A percentile compares a stretch with the other conserved stretches of the same genome.
phyloP scores from a whole-genome alignment of 2,888 invertebrate genomes.

The Pyrocoelia pectoralis region DNA sequence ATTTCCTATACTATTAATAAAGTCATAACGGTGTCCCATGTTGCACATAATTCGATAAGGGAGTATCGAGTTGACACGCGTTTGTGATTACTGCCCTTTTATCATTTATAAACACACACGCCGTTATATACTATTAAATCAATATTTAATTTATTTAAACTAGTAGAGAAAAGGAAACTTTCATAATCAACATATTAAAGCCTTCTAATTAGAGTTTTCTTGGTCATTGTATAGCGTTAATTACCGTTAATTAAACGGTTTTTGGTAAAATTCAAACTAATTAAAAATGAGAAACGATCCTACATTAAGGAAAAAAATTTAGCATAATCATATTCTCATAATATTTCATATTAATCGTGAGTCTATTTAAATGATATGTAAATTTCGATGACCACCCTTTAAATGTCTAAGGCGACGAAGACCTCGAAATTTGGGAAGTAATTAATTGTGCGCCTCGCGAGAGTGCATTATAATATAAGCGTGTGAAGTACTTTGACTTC shows the following conservation, averaged over 20 bases:
- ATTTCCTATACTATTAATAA: constrained; percentile 54
- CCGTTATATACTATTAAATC: constrained; percentile 40
- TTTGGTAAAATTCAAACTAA: neutral
- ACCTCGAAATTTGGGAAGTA: neutral
- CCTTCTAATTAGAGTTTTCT: neutral
- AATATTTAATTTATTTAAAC: constrained; percentile 17
- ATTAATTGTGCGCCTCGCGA: neutral
- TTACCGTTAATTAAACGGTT: neutral
- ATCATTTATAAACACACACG: constrained; percentile 53
- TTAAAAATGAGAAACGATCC: neutral
- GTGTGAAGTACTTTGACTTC: neutral
- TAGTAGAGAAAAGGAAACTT: neutral
- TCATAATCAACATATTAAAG: neutral
- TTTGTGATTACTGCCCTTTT: constrained; percentile 53
- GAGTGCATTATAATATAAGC: neutral
- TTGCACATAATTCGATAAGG: constrained; percentile 57
- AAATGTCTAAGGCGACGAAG: neutral
- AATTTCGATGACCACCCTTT: neutral
- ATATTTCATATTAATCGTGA: constrained; percentile 6
- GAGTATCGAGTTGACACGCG: constrained; percentile 55
- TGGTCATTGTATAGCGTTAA: neutral
- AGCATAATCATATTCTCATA: constrained; percentile 5
- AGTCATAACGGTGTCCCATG: constrained; percentile 53
- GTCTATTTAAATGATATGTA: constrained; percentile 4
- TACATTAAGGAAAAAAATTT: neutral